A percentile compares a stretch with the other conserved stretches of the same genome.
Evolutionary conservation across 2,888 invertebrate genomes (phyloP).

Genomic region (Helleia helle): DNA sequence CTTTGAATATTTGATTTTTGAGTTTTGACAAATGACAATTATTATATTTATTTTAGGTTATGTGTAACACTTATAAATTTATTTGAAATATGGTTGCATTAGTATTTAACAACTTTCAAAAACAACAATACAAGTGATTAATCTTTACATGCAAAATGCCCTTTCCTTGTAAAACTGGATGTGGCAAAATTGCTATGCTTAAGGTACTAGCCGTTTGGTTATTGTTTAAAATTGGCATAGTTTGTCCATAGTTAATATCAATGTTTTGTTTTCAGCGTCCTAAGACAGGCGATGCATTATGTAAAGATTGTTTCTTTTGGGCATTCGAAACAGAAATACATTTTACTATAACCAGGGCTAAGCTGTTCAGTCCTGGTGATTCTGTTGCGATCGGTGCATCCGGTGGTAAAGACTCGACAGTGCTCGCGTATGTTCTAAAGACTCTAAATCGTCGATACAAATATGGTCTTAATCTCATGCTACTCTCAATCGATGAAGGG

Average conservation of each 20-base stretch:
- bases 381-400: conserved; percentile 95
- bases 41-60: too few relatives aligned
- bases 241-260: too few relatives aligned
- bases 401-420: conserved; percentile 98
- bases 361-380: conserved; percentile 87
- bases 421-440: conserved; percentile 94
- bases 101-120: too few relatives aligned
- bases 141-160: too few relatives aligned
- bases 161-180: conserved; percentile 78
- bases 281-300: conserved; percentile 92
- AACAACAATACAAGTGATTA: too few relatives aligned
- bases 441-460: conserved; percentile 90
- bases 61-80: too few relatives aligned
- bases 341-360: conserved; percentile 86
- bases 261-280: conserved; percentile 80
- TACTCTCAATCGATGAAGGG: conserved; percentile 98
- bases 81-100: too few relatives aligned
- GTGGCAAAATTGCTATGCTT: conserved; percentile 82
- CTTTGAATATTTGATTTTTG: too few relatives aligned
- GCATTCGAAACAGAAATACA: conserved; percentile 97
- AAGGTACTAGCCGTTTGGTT: too few relatives aligned
- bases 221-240: too few relatives aligned
- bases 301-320: conserved; percentile 94
- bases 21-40: too few relatives aligned
- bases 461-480: conserved; percentile 90